phyloP scores from a whole-genome alignment of 2,113 vertebrate genomes.

The Melospiza melodia region DNA sequence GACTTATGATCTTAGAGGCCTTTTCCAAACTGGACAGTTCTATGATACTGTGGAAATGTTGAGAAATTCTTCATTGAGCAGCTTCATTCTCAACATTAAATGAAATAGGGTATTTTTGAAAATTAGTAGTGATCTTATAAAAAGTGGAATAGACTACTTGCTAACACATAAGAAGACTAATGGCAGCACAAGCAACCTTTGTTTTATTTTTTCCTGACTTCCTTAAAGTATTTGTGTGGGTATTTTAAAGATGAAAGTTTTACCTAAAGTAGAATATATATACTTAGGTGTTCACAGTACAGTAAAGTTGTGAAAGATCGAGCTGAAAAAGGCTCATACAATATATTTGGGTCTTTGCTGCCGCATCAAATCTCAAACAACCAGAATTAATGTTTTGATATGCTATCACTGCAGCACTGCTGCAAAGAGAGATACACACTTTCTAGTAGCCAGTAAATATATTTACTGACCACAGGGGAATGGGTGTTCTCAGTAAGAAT shows the following conservation, averaged over 20 bases:
- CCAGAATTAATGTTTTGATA: neutral
- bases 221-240: neutral
- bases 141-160: neutral
- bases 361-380: neutral
- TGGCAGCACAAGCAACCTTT: neutral
- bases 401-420: neutral
- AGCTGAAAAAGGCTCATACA: neutral
- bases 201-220: neutral
- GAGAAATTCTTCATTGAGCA: neutral
- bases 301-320: neutral
- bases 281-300: neutral
- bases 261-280: neutral
- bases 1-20: neutral
- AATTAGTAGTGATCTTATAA: neutral
- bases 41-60: neutral
- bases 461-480: neutral
- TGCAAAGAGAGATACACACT: neutral
- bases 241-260: neutral
- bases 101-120: neutral
- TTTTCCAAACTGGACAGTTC: neutral
- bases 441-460: neutral
- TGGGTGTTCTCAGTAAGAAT: neutral
- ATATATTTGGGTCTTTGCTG: neutral
- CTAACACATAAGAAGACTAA: neutral
- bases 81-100: neutral